Evolutionary conservation across 2,797 vertebrate genomes (phyloP).

Genomic region (Bothrops alternatus): DNA sequence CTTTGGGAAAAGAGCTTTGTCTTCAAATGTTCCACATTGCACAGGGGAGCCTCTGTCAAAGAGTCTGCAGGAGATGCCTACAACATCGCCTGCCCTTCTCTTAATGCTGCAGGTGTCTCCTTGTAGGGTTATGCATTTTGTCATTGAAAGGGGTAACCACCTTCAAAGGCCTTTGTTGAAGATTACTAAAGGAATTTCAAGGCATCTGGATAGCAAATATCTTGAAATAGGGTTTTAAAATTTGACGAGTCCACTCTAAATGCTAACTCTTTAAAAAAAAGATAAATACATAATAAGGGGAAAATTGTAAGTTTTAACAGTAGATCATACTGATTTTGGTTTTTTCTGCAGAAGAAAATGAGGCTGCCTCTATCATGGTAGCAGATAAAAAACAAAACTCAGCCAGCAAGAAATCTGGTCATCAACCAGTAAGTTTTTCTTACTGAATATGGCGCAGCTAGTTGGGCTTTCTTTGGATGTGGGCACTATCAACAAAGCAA

Average conservation of each 20-base stretch:
- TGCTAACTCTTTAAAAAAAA: neutral
- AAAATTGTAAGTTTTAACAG: conserved; percentile 10
- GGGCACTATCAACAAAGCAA: neutral
- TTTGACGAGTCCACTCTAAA: conserved; percentile 6
- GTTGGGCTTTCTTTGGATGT: neutral
- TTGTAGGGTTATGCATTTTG: conserved; percentile 30
- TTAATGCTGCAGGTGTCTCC: conserved; percentile 45
- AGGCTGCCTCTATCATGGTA: neutral
- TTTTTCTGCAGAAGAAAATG: neutral
- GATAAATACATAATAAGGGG: neutral
- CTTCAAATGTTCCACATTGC: conserved; percentile 19
- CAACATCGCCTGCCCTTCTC: conserved; percentile 36
- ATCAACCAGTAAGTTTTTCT: neutral
- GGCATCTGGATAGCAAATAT: neutral
- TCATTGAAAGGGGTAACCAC: conserved; percentile 16
- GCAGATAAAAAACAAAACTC: neutral
- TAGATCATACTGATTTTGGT: neutral
- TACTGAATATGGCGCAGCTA: neutral
- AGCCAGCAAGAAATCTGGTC: neutral
- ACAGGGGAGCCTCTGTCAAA: conserved; percentile 42
- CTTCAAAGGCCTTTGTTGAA: conserved; percentile 41
- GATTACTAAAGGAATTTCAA: conserved; percentile 7
- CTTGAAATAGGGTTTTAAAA: conserved; percentile 23
- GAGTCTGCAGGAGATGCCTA: conserved; percentile 28
- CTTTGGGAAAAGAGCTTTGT: conserved; percentile 21